Percentiles rank a stretch among this genome's conserved stretches.
These are phyloP conservation scores for Cheirogaleus medius DNA, from an alignment of 2,113 vertebrate genomes.

Conservation along the genomic window DNA sequence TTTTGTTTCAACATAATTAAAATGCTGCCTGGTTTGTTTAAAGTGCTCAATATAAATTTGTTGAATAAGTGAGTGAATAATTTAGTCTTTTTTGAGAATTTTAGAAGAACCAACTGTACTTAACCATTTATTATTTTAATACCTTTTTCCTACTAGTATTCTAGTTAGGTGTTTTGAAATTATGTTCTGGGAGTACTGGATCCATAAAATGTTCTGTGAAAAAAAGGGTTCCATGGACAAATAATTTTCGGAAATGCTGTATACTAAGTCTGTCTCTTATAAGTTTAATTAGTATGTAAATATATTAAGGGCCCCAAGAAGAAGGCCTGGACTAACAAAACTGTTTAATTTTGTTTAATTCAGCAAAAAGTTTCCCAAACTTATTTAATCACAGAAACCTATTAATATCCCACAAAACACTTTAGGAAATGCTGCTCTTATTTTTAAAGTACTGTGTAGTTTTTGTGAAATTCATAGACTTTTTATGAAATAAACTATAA, in stretches of 20 bases:
- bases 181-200: not conserved
- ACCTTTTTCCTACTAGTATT: not conserved
- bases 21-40: not conserved
- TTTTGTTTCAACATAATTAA: not conserved
- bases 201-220: slow-evolving; percentile 30
- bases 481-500: not conserved
- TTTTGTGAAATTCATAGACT: not conserved
- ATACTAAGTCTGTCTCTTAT: slow-evolving; percentile 7
- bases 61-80: not conserved
- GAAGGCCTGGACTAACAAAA: slow-evolving; percentile 19
- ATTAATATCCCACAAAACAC: not conserved
- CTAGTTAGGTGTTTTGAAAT: not conserved
- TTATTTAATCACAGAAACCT: not conserved
- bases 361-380: not conserved
- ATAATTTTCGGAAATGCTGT: not conserved
- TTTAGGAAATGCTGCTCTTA: not conserved
- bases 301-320: not conserved
- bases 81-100: slow-evolving; percentile 36
- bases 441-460: slow-evolving; percentile 2
- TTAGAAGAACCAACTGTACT: not conserved
- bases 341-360: not conserved
- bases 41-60: not conserved
- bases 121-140: slow-evolving; percentile 26
- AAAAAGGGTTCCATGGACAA: not conserved
- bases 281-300: slow-evolving; percentile 25